Base-by-base conservation (phyloP, 2,888 invertebrate genomes). In the Drosophila testacea region DNA sequence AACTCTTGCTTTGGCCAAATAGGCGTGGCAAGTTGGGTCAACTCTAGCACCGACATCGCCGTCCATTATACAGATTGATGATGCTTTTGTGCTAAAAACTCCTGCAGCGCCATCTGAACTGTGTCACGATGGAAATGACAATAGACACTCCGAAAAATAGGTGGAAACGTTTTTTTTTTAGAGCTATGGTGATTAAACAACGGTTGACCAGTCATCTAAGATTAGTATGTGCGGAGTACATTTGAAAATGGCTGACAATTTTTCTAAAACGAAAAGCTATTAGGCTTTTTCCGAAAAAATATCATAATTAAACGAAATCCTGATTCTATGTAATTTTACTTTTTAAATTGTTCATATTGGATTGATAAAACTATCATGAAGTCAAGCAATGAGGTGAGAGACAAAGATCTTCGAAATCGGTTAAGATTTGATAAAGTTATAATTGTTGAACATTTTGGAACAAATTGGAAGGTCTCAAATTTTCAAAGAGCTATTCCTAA, bases 31-130 rank as follows among this genome's bases (percentile, higher is more conserved):
- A 9, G 46, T 46, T 36, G 46, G 55, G 59, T 72, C 64, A 78
- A 72, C 60, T 75, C 64, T 66, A 50, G 42, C 72, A 54, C 22
- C 59, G 61, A 42, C 62, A 68, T 64, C 65, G 42, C 59, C 69
- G 52, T 52, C 68, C 81, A 83, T 81, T 85, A 81, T 55, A 48
- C 62, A 67, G 66, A 82, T 79, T 79, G 82, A 81, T 77, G 81
- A 63, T 55, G 66, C 59, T 57, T 46, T 65, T 71, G 64, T 54
- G 32, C 52, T 57, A 16, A 55, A 55, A 42, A 38, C 46, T 6
- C 39, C 44, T 34, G 44, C 2, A 54, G 50, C 52, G 48, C 47
- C 63, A 64, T 39, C 50, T 65, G 48, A 84, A 82, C 59, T 77
- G 69, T 79, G 81, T 82, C 85, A 79, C 51, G 71, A 30, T 42